Evolutionary conservation across 2,888 invertebrate genomes (phyloP).

Genomic region (Pollenia labialis): DNA sequence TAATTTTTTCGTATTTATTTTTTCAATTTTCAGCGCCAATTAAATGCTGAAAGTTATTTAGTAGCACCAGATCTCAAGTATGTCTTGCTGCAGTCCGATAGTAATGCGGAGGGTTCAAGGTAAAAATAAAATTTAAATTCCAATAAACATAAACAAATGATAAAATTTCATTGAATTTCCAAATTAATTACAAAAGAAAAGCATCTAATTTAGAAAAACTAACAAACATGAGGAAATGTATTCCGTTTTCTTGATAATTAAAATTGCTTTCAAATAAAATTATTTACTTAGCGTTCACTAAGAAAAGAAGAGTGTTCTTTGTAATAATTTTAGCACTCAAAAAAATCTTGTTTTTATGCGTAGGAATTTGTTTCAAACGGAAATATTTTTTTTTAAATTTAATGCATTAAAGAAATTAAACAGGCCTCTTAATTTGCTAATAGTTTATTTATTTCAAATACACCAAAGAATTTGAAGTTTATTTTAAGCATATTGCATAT

Average conservation of each 20-base stretch:
- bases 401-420: conserved; percentile 46
- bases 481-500: background rate
- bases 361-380: background rate
- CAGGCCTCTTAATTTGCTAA: conserved; percentile 29
- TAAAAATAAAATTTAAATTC: conserved; percentile 62
- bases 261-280: conserved; percentile 25
- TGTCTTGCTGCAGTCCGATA: conserved; percentile 90
- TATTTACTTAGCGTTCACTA: background rate
- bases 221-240: conserved; percentile 16
- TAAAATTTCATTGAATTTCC: conserved; percentile 25
- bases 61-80: conserved; percentile 91
- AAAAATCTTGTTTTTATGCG: background rate
- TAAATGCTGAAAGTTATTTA: conserved; percentile 91
- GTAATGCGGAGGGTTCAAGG: conserved; percentile 81
- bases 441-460: background rate
- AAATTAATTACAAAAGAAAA: conserved; percentile 28
- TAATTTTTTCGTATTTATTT: conserved; percentile 2
- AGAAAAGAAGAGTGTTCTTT: background rate
- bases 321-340: conserved; percentile 14
- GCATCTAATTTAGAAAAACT: background rate
- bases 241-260: conserved; percentile 8
- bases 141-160: conserved; percentile 10
- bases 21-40: conserved; percentile 87
- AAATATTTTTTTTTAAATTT: conserved; percentile 9
- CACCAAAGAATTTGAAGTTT: no score